Conservation (phyloP, 2,888 invertebrate species). For the Clepsis dumicolana region DNA sequence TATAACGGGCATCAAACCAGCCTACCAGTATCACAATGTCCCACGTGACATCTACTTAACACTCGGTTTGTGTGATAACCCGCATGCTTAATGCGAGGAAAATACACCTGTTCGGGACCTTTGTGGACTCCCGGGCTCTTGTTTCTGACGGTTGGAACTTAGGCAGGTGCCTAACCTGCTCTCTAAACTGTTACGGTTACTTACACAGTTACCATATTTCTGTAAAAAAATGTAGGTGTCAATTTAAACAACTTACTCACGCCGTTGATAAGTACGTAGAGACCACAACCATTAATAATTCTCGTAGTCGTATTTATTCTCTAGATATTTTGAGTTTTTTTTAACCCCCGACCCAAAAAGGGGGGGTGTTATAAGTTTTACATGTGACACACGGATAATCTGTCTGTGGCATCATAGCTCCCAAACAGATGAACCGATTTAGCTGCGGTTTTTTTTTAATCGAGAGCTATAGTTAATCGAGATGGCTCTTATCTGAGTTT, state of each 20-base stretch:
- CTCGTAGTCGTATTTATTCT: too few relatives aligned
- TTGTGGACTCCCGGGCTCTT: conserved; percentile 24
- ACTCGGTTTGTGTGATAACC: conserved; percentile 26
- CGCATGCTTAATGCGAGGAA: conserved; percentile 12
- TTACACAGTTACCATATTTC: neutral
- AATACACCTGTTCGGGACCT: conserved; percentile 36
- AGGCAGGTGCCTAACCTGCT: conserved; percentile 38
- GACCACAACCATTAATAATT: too few relatives aligned
- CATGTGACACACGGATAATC: too few relatives aligned
- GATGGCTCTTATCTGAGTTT: too few relatives aligned
- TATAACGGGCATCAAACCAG: conserved; percentile 2
- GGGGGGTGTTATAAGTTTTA: too few relatives aligned
- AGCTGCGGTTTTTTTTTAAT: too few relatives aligned
- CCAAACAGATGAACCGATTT: too few relatives aligned
- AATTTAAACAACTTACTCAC: neutral
- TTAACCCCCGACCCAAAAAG: too few relatives aligned
- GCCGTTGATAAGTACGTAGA: neutral
- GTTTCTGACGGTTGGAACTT: conserved; percentile 12
- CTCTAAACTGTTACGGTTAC: neutral
- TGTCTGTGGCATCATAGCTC: too few relatives aligned
- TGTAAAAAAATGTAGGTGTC: neutral
- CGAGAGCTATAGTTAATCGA: too few relatives aligned
- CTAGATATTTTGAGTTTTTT: too few relatives aligned
- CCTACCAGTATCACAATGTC: neutral
- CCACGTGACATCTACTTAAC: conserved; percentile 14